These are phyloP conservation scores for Pinna nobilis DNA, from an alignment of 1,140 invertebrate species.

Conservation along the genomic window DNA sequence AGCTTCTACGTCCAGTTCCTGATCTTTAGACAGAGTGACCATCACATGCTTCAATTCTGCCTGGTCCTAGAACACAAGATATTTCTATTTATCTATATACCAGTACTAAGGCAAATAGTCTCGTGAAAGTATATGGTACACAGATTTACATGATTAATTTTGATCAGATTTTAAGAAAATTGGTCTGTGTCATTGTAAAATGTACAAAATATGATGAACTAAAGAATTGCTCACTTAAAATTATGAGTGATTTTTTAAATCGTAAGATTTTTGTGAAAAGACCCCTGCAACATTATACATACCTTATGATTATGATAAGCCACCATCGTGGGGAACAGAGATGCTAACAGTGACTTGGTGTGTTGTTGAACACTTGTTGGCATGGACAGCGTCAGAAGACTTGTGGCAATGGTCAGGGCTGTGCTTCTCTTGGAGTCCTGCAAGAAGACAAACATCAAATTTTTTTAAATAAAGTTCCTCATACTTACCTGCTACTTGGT, in stretches of 20 bases:
- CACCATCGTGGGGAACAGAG: slow-evolving; percentile 80
- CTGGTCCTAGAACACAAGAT: slow-evolving; percentile 83
- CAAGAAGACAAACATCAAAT: not conserved
- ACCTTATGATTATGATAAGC: slow-evolving; percentile 46
- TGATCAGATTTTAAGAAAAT: no score
- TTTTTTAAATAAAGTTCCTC: not conserved
- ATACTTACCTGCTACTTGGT: not conserved
- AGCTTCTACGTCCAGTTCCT: slow-evolving; percentile 88
- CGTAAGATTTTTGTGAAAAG: not conserved
- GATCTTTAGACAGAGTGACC: slow-evolving; percentile 80
- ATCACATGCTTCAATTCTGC: slow-evolving; percentile 86
- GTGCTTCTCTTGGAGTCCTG: slow-evolving; percentile 75
- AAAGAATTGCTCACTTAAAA: not conserved
- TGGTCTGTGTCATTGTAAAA: no score
- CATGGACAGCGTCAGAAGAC: slow-evolving; percentile 88
- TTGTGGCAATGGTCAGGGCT: slow-evolving; percentile 85
- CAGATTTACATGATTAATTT: no score
- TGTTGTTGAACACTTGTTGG: slow-evolving; percentile 83
- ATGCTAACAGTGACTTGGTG: slow-evolving; percentile 83
- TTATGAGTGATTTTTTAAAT: not conserved
- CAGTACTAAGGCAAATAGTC: no score
- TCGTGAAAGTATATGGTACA: no score
- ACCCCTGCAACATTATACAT: not conserved
- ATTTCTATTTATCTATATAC: no score
- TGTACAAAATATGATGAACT: no score